Evolutionary conservation across 2,888 invertebrate genomes (phyloP).

Genomic region (Caenorhabditis angaria): DNA sequence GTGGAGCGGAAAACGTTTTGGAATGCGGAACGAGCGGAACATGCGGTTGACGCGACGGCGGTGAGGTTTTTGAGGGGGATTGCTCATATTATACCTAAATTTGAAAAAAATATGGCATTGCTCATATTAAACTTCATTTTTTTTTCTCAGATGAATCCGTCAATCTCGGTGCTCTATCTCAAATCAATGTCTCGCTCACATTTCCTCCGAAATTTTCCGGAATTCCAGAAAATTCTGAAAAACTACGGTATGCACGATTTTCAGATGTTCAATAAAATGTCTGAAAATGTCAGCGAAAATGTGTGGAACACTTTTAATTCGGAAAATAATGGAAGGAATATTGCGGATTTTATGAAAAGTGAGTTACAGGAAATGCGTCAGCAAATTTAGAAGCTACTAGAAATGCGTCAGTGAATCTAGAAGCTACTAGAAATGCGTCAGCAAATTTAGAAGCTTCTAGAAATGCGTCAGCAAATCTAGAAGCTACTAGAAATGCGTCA

Average conservation of each 20-base stretch:
- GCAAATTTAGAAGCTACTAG: neutral
- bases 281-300: neutral
- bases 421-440: slow-evolving; percentile 16
- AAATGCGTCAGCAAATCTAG: no score
- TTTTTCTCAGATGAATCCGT: slow-evolving; percentile 33
- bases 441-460: neutral
- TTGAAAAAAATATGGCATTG: no score
- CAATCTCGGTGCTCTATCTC: slow-evolving; percentile 31
- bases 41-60: no score
- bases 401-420: no score
- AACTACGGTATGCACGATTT: slow-evolving; percentile 23
- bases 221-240: slow-evolving; percentile 14
- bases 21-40: no score
- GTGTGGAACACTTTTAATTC: neutral
- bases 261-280: slow-evolving; percentile 35
- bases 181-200: slow-evolving; percentile 35
- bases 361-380: slow-evolving; percentile 15
- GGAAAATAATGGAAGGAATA: neutral
- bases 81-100: no score
- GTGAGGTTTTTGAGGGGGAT: no score
- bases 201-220: slow-evolving; percentile 28
- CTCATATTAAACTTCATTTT: no score
- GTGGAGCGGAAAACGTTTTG: no score
- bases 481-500: slow-evolving; percentile 16
- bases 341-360: slow-evolving; percentile 20